Conservation (phyloP, 2,888 invertebrate species). For the Chloroclysta siterata region DNA sequence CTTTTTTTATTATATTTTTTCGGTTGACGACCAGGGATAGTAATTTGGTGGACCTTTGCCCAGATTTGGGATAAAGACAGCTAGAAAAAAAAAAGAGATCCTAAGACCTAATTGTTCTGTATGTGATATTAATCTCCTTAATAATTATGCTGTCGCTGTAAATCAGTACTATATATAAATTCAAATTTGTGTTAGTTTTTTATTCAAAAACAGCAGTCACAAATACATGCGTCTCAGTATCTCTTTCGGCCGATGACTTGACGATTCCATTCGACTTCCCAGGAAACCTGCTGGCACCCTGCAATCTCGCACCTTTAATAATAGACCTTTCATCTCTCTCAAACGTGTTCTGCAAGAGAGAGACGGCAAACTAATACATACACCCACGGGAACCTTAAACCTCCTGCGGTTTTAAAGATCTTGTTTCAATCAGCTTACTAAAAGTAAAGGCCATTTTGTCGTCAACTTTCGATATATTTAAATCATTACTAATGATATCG, state of each 20-base stretch:
- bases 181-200: no score
- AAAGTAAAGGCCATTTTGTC: constrained; percentile 28
- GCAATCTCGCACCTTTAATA: constrained; percentile 47
- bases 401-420: constrained; percentile 64
- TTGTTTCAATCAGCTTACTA: constrained; percentile 70
- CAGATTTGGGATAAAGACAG: no score
- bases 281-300: constrained; percentile 51
- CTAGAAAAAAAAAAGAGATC: no score
- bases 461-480: constrained; percentile 24
- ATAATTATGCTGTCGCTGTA: no score
- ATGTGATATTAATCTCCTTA: no score
- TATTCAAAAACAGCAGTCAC: background rate
- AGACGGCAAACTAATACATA: constrained; percentile 54
- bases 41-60: no score
- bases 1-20: no score
- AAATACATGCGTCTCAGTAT: constrained; percentile 28
- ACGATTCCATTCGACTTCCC: constrained; percentile 39
- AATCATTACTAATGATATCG: constrained; percentile 25
- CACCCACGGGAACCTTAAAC: constrained; percentile 62
- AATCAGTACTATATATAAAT: no score
- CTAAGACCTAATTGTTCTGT: no score
- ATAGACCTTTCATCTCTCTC: constrained; percentile 52
- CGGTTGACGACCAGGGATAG: no score
- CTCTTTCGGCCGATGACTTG: constrained; percentile 31
- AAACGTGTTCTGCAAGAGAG: constrained; percentile 42